phyloP scores from a whole-genome alignment of 2,797 vertebrate species.

The Garrulus glandarius region DNA sequence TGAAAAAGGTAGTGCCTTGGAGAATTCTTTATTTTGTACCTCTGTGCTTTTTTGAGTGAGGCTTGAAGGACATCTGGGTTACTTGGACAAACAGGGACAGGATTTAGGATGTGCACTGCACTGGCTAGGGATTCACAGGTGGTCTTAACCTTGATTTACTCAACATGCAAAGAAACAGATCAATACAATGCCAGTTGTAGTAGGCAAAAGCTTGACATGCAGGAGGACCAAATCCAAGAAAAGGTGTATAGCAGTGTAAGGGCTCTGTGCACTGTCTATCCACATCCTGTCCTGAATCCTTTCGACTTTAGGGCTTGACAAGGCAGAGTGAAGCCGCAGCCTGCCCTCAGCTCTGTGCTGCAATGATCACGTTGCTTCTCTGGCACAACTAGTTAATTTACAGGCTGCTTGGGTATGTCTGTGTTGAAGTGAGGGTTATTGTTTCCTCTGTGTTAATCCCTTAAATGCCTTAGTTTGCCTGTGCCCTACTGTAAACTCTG shows the following conservation, averaged over 20 bases:
- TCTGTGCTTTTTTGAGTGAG: not conserved
- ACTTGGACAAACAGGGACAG: not conserved
- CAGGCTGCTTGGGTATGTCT: not conserved
- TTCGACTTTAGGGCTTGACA: not conserved
- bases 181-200: not conserved
- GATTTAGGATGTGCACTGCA: not conserved
- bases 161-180: not conserved
- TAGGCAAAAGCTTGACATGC: not conserved
- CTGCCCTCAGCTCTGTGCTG: not conserved
- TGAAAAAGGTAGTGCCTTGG: not conserved
- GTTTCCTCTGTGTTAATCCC: not conserved
- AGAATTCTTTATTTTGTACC: not conserved
- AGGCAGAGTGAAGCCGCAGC: not conserved
- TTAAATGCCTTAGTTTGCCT: not conserved
- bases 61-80: not conserved
- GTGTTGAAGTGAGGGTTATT: not conserved
- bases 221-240: not conserved
- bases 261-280: not conserved
- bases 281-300: not conserved
- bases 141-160: not conserved
- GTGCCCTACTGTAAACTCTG: not conserved
- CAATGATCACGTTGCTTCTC: not conserved
- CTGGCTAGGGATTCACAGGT: not conserved
- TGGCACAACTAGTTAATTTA: not conserved
- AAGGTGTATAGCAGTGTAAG: not conserved